A percentile compares a stretch with the other conserved stretches of the same genome.
These are phyloP conservation scores for Patella caerulea DNA, from an alignment of 2,888 invertebrate genomes.

Conservation along the genomic window DNA sequence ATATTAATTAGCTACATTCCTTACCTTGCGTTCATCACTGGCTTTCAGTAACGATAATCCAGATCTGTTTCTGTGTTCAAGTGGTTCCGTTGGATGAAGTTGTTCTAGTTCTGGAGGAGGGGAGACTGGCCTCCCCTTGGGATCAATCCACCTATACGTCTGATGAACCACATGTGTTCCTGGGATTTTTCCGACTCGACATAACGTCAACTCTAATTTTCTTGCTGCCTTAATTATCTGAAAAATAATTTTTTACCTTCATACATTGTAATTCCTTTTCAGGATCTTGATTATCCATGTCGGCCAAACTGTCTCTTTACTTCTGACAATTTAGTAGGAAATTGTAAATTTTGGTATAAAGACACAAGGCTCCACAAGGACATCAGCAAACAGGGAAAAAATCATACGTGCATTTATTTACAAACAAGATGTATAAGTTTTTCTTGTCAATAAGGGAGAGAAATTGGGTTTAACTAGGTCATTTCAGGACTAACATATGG, in stretches of 20 bases:
- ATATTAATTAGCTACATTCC: not conserved
- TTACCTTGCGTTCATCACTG: slow-evolving; percentile 66
- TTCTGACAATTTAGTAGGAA: too few species aligned
- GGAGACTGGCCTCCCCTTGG: slow-evolving; percentile 87
- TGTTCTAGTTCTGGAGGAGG: slow-evolving; percentile 81
- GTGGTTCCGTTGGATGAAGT: slow-evolving; percentile 29
- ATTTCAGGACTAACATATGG: too few species aligned
- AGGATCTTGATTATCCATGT: too few species aligned
- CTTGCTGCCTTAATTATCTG: slow-evolving; percentile 63
- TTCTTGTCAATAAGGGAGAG: too few species aligned
- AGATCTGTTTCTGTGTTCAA: slow-evolving; percentile 51
- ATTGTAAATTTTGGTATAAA: too few species aligned
- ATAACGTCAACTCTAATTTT: slow-evolving; percentile 58
- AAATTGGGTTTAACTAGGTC: too few species aligned
- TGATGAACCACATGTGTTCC: slow-evolving; percentile 77
- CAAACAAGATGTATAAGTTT: too few species aligned
- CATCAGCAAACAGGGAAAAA: too few species aligned
- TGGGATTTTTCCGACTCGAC: slow-evolving; percentile 66
- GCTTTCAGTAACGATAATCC: slow-evolving; percentile 61
- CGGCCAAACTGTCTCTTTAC: too few species aligned
- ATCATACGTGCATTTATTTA: too few species aligned
- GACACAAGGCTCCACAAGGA: too few species aligned
- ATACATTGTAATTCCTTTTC: too few species aligned
- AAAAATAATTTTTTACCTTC: slow-evolving; percentile 3
- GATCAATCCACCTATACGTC: slow-evolving; percentile 95